A percentile compares a stretch with the other conserved stretches of the same genome.
Conservation (phyloP, 2,113 vertebrate genomes). For the Panthera tigris region DNA sequence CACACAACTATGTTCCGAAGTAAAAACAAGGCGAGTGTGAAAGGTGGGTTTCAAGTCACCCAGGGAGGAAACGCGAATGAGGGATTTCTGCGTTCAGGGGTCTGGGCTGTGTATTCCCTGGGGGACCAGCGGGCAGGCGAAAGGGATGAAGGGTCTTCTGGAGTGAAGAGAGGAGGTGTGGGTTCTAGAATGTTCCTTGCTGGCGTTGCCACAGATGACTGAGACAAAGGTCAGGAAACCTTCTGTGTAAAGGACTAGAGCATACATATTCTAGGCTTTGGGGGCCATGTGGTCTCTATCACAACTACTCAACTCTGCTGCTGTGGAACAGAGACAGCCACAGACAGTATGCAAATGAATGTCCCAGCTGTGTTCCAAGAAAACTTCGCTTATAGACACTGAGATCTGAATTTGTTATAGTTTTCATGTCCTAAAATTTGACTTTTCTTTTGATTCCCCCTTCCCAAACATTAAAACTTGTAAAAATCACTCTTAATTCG, state of each 20-base stretch:
- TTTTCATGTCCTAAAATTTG: background rate
- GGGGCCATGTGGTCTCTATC: fast-evolving
- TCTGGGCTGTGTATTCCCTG: fast-evolving
- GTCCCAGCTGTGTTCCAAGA: fast-evolving
- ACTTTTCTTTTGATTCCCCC: background rate
- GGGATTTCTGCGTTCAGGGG: fast-evolving
- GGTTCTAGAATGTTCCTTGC: background rate
- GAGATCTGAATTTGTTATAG: background rate
- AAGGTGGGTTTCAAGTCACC: background rate
- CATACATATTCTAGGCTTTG: background rate
- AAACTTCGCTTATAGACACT: background rate
- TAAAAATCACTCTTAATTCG: background rate
- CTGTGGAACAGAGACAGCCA: fast-evolving
- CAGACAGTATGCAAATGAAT: fast-evolving
- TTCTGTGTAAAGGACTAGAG: background rate
- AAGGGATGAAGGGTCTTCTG: background rate
- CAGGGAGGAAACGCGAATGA: no score
- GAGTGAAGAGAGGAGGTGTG: fast-evolving
- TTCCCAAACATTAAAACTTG: background rate
- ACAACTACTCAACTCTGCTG: fast-evolving
- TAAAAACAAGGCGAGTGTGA: background rate
- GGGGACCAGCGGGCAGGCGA: fast-evolving
- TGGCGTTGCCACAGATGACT: background rate
- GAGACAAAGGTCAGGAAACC: background rate
- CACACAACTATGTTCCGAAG: background rate